A percentile compares a stretch with the other conserved stretches of the same genome.
phyloP scores from a whole-genome alignment of 2,797 vertebrate species.

The Pteronotus mesoamericanus region DNA sequence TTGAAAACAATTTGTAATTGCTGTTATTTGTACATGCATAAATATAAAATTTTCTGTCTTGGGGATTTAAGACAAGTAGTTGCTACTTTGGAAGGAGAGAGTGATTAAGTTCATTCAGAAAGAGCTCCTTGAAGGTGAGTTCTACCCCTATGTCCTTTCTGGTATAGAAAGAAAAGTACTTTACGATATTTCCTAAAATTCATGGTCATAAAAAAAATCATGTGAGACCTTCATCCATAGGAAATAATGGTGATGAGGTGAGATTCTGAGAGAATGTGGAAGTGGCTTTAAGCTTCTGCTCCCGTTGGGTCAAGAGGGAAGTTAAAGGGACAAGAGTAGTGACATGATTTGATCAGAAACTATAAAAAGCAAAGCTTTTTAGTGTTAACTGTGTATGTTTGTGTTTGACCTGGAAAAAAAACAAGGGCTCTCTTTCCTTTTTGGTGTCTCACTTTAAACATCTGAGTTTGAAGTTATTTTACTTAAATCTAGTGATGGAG shows the following conservation, averaged over 20 bases:
- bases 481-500: slow-evolving; percentile 20
- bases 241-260: background rate
- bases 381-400: background rate
- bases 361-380: background rate
- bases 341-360: slow-evolving; percentile 16
- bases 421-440: slow-evolving; percentile 10
- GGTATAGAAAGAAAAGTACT: background rate
- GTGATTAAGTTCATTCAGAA: background rate
- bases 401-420: slow-evolving; percentile 19
- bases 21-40: background rate
- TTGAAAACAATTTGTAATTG: slow-evolving; percentile 19
- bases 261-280: background rate
- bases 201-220: background rate
- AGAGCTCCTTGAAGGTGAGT: background rate
- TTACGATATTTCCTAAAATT: background rate
- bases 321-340: background rate
- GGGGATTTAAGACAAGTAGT: background rate
- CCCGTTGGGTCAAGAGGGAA: background rate
- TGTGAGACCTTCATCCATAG: background rate
- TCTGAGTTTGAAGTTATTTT: background rate
- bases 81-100: slow-evolving; percentile 8
- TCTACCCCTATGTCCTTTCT: background rate
- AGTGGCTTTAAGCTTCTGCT: background rate
- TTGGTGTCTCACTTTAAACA: slow-evolving; percentile 31
- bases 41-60: background rate